Evolutionary conservation across 2,113 vertebrate genomes (phyloP), one percentile per base, ranked within the genome.

Genomic region (Triplophysa tibetana): DNA sequence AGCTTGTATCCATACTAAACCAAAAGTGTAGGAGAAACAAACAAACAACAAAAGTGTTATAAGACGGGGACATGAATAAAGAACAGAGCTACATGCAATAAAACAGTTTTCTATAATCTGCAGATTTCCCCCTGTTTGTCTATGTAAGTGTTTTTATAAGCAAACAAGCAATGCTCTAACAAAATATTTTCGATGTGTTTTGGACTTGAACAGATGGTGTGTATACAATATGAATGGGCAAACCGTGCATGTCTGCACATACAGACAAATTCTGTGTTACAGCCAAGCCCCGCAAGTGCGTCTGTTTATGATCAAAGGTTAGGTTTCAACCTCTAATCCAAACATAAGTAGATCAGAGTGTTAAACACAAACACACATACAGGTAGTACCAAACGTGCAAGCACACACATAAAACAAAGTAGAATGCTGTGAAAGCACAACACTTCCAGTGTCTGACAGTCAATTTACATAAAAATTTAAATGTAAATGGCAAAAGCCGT

Each of bases 1-100:
- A 98, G 95, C 79, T 90, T 84, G 88, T 97, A 98, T 17, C 97
- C 96, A 72, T 98, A 97, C 96, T 98, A 86, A 67, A 88, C 21
- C 78, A 87, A 84, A n/a, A 58, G 74, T 81, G 56, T 38, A 38
- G 81, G 23, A 41, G 38, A 16, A 26, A 26, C n/a, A 69, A 33
- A 78, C 19, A 81, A 13, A 38, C 33, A 38, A 38, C 33, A 38
- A 38, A 45, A 45, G 43, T 11, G 52, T 52, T 16, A 38, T 14
- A 54, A 60, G 14, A 64, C 8, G 52, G 12, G 69, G 7, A 69
- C 4, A 69, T 10, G 21, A 45, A 45, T 33, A 64, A 23, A 43
- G 62, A 64, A 38, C 21, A 10, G 63, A 56, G 45, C n/a, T 17
- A 73, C 16, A 72, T 24, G 64, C 52, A 66, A 21, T n/a, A 13